Percentiles rank a stretch among this genome's conserved stretches.
phyloP scores from a whole-genome alignment of 2,113 vertebrate species.

The Chloropsis cyanopogon region DNA sequence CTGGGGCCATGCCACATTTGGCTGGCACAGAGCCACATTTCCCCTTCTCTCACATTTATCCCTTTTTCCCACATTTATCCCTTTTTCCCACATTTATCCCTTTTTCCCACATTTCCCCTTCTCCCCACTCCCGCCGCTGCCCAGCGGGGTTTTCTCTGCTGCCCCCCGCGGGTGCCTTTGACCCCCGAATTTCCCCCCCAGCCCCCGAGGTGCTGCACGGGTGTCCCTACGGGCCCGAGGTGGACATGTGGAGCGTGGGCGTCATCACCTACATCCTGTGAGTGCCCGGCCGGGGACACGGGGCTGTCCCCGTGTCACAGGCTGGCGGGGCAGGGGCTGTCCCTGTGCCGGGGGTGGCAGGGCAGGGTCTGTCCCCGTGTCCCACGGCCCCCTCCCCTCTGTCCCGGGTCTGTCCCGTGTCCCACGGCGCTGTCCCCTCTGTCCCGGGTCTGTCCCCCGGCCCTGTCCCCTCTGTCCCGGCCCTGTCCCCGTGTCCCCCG shows the following conservation, averaged over 20 bases:
- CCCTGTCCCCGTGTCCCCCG: too few species aligned
- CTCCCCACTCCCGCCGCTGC: fast-evolving
- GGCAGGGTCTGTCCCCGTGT: too few species aligned
- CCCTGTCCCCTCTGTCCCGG: too few species aligned
- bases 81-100: not conserved
- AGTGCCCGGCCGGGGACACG: slow-evolving; percentile 41
- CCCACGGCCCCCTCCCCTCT: too few species aligned
- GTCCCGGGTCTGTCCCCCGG: too few species aligned
- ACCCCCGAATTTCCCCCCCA: slow-evolving; percentile 46
- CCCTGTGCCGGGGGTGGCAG: too few species aligned
- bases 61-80: not conserved
- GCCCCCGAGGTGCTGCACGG: slow-evolving; percentile 88
- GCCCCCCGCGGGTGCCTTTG: fast-evolving
- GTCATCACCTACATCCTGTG: slow-evolving; percentile 92
- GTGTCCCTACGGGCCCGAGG: slow-evolving; percentile 83
- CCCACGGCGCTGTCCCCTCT: too few species aligned
- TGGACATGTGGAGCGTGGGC: slow-evolving; percentile 92
- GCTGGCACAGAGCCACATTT: not conserved
- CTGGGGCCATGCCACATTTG: not conserved
- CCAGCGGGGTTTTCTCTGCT: fast-evolving
- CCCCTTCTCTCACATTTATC: not conserved
- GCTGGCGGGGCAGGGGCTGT: too few species aligned
- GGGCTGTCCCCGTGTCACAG: too few species aligned
- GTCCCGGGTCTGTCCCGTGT: too few species aligned
- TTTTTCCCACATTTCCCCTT: not conserved